These are phyloP conservation scores for Brachynemurus nebulosus DNA, from an alignment of 2,888 invertebrate genomes.

Conservation along the genomic window DNA sequence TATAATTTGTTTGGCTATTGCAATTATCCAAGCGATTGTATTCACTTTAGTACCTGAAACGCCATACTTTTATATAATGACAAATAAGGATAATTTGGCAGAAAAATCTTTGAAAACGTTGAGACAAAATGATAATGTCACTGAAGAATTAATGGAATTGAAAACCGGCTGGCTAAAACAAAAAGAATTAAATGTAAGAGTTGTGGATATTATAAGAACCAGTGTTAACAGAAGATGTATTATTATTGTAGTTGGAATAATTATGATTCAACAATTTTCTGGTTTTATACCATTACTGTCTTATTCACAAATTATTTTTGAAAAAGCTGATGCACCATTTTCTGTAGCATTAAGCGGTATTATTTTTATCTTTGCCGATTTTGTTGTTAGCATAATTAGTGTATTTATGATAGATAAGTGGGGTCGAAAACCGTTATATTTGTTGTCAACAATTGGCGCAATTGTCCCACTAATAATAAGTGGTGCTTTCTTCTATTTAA, in stretches of 20 bases:
- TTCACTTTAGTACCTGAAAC: background rate
- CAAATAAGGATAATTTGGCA: background rate
- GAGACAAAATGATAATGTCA: background rate
- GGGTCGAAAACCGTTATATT: background rate
- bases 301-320: too few relatives aligned
- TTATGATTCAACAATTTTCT: slow-evolving; percentile 43
- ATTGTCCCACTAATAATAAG: too few relatives aligned
- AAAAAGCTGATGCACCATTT: too few relatives aligned
- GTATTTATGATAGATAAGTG: background rate
- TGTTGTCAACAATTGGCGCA: background rate
- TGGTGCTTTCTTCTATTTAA: too few relatives aligned
- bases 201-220: background rate
- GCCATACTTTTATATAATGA: background rate
- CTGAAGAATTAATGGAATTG: background rate
- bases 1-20: background rate
- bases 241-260: slow-evolving; percentile 33
- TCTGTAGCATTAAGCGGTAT: too few relatives aligned
- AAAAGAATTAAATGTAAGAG: background rate
- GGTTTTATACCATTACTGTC: slow-evolving; percentile 34
- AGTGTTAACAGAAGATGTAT: slow-evolving; percentile 30
- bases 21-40: background rate
- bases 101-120: background rate
- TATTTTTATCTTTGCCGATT: too few relatives aligned
- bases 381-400: too few relatives aligned
- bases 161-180: background rate